phyloP scores from a whole-genome alignment of 2,888 invertebrate species.

The Orchestes rusci region DNA sequence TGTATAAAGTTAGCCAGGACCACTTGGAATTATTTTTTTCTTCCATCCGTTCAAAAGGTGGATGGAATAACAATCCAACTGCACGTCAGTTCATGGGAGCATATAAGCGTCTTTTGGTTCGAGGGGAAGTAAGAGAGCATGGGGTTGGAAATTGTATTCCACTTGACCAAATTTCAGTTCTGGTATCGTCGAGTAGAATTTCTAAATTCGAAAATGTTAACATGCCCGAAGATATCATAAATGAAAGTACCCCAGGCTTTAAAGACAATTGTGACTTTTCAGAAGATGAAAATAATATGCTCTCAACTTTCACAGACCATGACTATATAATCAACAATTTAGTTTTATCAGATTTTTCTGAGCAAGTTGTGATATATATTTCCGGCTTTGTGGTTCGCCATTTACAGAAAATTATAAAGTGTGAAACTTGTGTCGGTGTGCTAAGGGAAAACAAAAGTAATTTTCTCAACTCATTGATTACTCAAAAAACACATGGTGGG shows the following conservation, averaged over 20 bases:
- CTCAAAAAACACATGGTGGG: conserved; percentile 9
- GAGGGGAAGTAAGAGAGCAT: conserved; percentile 15
- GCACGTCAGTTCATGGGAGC: conserved; percentile 20
- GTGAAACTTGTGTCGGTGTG: conserved; percentile 8
- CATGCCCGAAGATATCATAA: too few species aligned
- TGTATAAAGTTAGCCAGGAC: conserved; percentile 24
- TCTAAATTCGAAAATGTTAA: not conserved
- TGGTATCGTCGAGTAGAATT: conserved; percentile 8
- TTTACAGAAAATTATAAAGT: conserved; percentile 5
- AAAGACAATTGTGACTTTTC: not conserved
- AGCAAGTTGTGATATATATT: conserved; percentile 9
- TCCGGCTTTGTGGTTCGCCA: conserved; percentile 9
- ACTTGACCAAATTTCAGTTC: conserved; percentile 19
- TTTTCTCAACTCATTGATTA: conserved; percentile 12
- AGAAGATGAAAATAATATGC: not conserved
- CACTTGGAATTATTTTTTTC: conserved; percentile 15
- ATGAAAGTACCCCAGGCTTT: not conserved
- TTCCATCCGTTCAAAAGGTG: conserved; percentile 22
- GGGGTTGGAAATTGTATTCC: conserved; percentile 23
- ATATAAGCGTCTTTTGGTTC: conserved; percentile 23
- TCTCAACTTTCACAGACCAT: conserved; percentile 8
- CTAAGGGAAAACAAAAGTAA: conserved; percentile 5
- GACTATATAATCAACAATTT: conserved; percentile 9
- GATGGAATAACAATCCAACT: conserved; percentile 27
- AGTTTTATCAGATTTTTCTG: conserved; percentile 9